Evolutionary conservation across 1,140 invertebrate species (phyloP).

Genomic region (Neodiprion lecontei): DNA sequence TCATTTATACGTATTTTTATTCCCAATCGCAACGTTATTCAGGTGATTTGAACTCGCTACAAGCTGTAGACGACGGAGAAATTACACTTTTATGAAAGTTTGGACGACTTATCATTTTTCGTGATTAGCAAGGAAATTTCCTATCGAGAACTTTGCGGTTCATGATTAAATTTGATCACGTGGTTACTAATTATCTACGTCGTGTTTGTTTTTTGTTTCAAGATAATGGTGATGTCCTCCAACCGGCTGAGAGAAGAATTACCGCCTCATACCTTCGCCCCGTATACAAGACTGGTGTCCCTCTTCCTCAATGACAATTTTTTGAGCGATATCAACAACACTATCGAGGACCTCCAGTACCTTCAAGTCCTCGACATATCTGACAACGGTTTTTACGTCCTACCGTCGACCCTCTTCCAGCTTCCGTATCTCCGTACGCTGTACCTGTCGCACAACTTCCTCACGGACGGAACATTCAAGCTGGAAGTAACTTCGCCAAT

Average conservation of each 20-base stretch:
- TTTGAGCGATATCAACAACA: conserved; percentile 47
- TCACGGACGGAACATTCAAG: conserved; percentile 40
- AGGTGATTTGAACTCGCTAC: conserved; percentile 9
- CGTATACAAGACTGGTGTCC: conserved; percentile 47
- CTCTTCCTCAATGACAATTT: conserved; percentile 58
- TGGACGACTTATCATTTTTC: conserved; percentile 7
- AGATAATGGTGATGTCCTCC: conserved; percentile 50
- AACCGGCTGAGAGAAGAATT: conserved; percentile 50
- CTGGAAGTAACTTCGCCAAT: conserved; percentile 39
- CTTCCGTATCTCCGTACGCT: conserved; percentile 43
- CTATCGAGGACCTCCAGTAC: conserved; percentile 46
- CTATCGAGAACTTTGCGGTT: not conserved
- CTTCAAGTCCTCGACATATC: conserved; percentile 50
- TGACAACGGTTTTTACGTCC: conserved; percentile 37
- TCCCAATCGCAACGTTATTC: not conserved
- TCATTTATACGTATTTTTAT: not conserved
- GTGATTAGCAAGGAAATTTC: conserved; percentile 14
- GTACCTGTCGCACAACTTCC: conserved; percentile 40
- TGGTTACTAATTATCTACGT: not conserved
- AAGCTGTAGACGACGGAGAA: conserved; percentile 18
- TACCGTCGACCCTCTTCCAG: conserved; percentile 45
- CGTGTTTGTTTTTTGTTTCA: conserved; percentile 23
- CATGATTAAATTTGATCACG: conserved; percentile 7
- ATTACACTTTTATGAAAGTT: conserved; percentile 8
- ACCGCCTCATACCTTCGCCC: conserved; percentile 44